Percentiles rank a stretch among this genome's conserved stretches.
phyloP scores from a whole-genome alignment of 1,140 invertebrate species.

The Zaprionus inermis region DNA sequence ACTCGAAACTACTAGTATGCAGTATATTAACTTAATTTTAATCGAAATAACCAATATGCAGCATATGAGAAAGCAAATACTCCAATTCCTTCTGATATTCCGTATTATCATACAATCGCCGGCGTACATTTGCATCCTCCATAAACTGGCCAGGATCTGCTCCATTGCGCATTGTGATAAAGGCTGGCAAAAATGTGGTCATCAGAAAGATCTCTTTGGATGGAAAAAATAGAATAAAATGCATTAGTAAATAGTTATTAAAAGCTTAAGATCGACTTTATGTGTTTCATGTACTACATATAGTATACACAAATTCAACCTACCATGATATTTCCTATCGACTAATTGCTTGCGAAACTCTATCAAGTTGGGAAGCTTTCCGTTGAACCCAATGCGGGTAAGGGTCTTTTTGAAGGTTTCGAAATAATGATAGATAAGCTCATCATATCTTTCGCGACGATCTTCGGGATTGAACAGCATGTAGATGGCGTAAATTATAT shows the following conservation, averaged over 20 bases:
- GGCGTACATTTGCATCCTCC: background rate
- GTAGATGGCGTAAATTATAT: slow-evolving; percentile 33
- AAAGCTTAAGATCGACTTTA: too few relatives aligned
- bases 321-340: slow-evolving; percentile 12
- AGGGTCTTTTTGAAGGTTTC: slow-evolving; percentile 19
- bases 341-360: slow-evolving; percentile 19
- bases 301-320: background rate
- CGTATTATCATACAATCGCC: background rate
- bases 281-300: background rate
- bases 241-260: background rate
- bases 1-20: too few relatives aligned
- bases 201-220: slow-evolving; percentile 46
- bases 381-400: slow-evolving; percentile 19
- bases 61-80: slow-evolving; percentile 37
- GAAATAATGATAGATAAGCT: slow-evolving; percentile 41
- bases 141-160: slow-evolving; percentile 35
- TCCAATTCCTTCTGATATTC: slow-evolving; percentile 34
- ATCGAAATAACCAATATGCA: slow-evolving; percentile 47
- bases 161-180: slow-evolving; percentile 23
- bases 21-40: too few relatives aligned
- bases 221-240: background rate
- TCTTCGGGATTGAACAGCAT: slow-evolving; percentile 30
- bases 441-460: slow-evolving; percentile 19
- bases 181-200: slow-evolving; percentile 40
- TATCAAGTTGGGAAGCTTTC: slow-evolving; percentile 20